These are phyloP conservation scores for Hemichromis elongatus DNA, from an alignment of 2,113 vertebrate species.

Conservation along the genomic window DNA sequence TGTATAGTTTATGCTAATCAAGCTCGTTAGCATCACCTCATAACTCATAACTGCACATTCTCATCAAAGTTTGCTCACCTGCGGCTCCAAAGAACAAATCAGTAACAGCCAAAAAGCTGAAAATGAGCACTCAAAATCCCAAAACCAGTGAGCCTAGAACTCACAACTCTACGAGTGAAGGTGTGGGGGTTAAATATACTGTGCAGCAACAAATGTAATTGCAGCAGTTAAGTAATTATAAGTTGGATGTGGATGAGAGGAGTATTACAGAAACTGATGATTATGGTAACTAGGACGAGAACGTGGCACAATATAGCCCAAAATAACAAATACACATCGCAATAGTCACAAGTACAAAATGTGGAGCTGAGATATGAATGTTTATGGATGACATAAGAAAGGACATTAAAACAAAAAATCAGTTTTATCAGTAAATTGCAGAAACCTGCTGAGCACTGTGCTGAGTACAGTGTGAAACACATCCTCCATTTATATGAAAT, in stretches of 20 bases:
- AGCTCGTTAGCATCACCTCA: not conserved
- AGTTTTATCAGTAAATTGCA: not conserved
- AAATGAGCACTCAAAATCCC: not conserved
- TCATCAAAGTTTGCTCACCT: not conserved
- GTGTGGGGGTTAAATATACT: not conserved
- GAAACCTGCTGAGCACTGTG: not conserved
- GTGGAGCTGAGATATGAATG: not conserved
- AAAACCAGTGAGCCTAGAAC: not conserved
- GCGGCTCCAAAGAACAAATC: not conserved
- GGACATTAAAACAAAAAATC: not conserved
- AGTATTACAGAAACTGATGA: not conserved
- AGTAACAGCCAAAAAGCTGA: not conserved
- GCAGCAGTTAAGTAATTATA: not conserved
- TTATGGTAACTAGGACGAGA: not conserved
- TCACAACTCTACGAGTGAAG: not conserved
- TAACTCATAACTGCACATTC: not conserved
- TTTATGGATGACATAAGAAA: not conserved
- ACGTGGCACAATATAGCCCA: not conserved
- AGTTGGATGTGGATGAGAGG: not conserved
- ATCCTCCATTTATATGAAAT: not conserved
- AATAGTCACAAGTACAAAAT: not conserved
- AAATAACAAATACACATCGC: not conserved
- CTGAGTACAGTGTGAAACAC: not conserved
- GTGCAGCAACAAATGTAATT: not conserved
- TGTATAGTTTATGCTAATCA: not conserved